Evolutionary conservation across 2,797 vertebrate species (phyloP).

Genomic region (Rallus crepitans): DNA sequence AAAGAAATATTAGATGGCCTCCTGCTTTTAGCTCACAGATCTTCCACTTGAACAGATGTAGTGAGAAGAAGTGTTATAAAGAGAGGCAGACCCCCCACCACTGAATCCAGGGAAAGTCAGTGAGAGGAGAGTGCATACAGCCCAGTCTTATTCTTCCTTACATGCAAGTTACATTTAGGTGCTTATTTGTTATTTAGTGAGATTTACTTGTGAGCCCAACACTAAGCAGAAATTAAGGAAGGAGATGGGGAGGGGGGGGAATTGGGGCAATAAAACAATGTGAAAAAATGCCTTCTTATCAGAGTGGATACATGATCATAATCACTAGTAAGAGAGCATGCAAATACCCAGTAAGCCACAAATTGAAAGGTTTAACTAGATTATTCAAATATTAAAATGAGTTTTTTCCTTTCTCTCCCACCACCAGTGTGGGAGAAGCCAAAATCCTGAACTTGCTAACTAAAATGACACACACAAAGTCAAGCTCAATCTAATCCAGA

Average conservation of each 20-base stretch:
- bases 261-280: background rate
- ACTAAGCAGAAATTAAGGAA: background rate
- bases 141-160: background rate
- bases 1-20: constrained; percentile 51
- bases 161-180: background rate
- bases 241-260: background rate
- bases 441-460: background rate
- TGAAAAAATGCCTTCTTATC: background rate
- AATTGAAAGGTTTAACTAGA: background rate
- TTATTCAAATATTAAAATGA: background rate
- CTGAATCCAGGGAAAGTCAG: background rate
- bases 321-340: background rate
- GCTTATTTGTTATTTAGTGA: background rate
- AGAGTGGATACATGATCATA: background rate
- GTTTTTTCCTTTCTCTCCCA: background rate
- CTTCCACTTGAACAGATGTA: constrained; percentile 40
- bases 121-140: background rate
- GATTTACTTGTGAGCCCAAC: background rate
- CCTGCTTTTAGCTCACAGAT: constrained; percentile 49
- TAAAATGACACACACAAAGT: background rate
- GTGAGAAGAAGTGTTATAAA: background rate
- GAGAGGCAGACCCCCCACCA: background rate
- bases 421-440: background rate
- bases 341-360: background rate
- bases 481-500: background rate